Conservation (phyloP, 1,140 invertebrate species). For the Calycopis cecrops region DNA sequence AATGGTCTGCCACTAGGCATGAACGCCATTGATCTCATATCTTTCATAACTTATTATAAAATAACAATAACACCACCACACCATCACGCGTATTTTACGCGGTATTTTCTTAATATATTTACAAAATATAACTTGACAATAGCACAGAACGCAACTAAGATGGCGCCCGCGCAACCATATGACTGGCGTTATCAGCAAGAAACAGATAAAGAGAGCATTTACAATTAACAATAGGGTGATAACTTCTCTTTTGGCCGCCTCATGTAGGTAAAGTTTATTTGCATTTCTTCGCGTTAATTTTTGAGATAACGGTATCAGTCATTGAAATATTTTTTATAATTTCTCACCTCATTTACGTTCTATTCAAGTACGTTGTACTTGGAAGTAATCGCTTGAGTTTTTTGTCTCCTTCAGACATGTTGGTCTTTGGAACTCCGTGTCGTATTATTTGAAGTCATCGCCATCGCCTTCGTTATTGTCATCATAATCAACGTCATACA, state of each 20-base stretch:
- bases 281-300: slow-evolving; percentile 40
- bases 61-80: slow-evolving; percentile 33
- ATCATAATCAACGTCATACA: no score
- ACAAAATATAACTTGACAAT: slow-evolving; percentile 21
- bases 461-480: no score
- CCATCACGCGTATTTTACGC: slow-evolving; percentile 41
- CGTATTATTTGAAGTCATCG: no score
- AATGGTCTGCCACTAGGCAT: slow-evolving; percentile 51
- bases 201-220: slow-evolving; percentile 59
- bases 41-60: slow-evolving; percentile 45
- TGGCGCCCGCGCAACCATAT: slow-evolving; percentile 51
- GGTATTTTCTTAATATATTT: slow-evolving; percentile 28
- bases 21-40: slow-evolving; percentile 38
- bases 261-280: slow-evolving; percentile 33
- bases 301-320: slow-evolving; percentile 50
- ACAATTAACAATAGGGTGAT: slow-evolving; percentile 61
- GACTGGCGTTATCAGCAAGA: slow-evolving; percentile 57
- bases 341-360: neutral
- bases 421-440: no score
- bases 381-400: no score
- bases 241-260: slow-evolving; percentile 42
- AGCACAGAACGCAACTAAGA: slow-evolving; percentile 31
- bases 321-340: slow-evolving; percentile 25
- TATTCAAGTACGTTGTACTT: no score
- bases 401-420: no score